Conservation (phyloP, 2,113 vertebrate genomes). For the Gambusia affinis region DNA sequence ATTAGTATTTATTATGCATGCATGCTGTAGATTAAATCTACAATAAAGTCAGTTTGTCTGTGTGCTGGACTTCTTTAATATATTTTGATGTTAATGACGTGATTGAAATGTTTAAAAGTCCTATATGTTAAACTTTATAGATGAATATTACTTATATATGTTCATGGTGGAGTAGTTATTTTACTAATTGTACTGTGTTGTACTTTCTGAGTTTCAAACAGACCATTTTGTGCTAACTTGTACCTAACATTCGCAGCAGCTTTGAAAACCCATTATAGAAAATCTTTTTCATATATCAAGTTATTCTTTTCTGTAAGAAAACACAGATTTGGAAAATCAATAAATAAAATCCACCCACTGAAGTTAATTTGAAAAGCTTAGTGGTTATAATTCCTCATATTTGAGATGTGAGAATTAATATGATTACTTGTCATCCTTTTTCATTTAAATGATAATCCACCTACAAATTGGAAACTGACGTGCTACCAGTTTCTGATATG, state of each 20-base stretch:
- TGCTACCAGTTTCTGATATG: no score
- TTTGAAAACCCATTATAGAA: not conserved
- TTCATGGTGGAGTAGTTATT: not conserved
- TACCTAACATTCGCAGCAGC: not conserved
- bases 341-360: not conserved
- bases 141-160: not conserved
- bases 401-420: not conserved
- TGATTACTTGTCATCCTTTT: not conserved
- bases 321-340: not conserved
- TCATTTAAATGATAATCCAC: not conserved
- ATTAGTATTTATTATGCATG: conserved; percentile 11
- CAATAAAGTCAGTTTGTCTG: not conserved
- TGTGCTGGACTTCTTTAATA: not conserved
- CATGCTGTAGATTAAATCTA: conserved; percentile 6
- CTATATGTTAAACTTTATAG: not conserved
- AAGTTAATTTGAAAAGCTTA: not conserved
- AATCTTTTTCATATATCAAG: not conserved
- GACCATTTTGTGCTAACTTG: not conserved
- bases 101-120: not conserved
- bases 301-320: not conserved
- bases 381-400: not conserved
- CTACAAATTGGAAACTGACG: not conserved
- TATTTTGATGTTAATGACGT: not conserved
- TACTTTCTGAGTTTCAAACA: not conserved
- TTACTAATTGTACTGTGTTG: not conserved